Evolutionary conservation across 2,797 vertebrate genomes (phyloP).

Genomic region (Betta splendens): DNA sequence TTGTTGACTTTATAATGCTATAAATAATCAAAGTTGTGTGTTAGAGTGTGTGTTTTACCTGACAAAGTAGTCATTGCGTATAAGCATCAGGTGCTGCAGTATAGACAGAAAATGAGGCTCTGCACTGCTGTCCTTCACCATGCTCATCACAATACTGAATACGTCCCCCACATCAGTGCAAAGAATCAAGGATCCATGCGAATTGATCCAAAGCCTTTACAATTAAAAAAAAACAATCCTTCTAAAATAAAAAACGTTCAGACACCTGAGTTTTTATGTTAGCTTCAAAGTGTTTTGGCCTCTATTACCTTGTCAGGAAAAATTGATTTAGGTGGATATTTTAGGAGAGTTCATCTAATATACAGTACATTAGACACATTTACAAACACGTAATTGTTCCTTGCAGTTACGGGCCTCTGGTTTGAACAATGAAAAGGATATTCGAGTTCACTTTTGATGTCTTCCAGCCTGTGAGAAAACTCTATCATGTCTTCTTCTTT

Average conservation of each 20-base stretch:
- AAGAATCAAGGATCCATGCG: constrained; percentile 82
- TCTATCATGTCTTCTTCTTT: constrained; percentile 98
- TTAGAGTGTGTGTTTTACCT: constrained; percentile 81
- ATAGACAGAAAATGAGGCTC: constrained; percentile 94
- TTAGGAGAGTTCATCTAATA: constrained; percentile 1
- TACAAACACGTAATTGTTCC: constrained; percentile 5
- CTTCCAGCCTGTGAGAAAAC: constrained; percentile 93
- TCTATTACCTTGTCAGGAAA: not conserved
- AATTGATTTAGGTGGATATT: constrained; percentile 1
- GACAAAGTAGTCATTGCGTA: constrained; percentile 93
- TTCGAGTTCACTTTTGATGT: constrained; percentile 94
- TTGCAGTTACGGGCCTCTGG: constrained; percentile 9
- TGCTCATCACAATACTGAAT: constrained; percentile 89
- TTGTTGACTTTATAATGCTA: not conserved
- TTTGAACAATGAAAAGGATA: constrained; percentile 87
- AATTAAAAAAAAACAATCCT: constrained; percentile 8
- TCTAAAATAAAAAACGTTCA: constrained; percentile 12
- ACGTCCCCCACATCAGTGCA: constrained; percentile 92
- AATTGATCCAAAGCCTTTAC: constrained; percentile 29
- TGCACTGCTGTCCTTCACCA: constrained; percentile 89
- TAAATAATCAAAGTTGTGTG: not conserved
- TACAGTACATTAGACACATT: constrained; percentile 16
- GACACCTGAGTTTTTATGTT: constrained; percentile 3
- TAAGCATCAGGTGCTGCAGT: constrained; percentile 94
- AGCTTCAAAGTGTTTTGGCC: not conserved